Base-by-base conservation (phyloP, 1,140 invertebrate genomes). In the Trialeurodes vaporariorum region DNA sequence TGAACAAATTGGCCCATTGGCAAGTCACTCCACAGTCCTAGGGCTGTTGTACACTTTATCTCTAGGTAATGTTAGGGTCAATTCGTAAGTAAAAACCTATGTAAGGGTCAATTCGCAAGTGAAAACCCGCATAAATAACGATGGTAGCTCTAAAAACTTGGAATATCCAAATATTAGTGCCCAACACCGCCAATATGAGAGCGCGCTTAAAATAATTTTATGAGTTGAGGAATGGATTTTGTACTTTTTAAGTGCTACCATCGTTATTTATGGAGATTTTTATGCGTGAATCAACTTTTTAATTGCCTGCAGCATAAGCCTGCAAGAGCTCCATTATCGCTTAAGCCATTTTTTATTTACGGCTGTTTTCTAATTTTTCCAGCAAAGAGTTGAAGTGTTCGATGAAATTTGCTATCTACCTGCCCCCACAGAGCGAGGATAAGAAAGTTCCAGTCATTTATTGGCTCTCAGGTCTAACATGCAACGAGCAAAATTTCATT, bases 401-500 rank as follows among this genome's bases (percentile, higher is more conserved):
- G 65, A 98, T 96, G 91, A 96, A 93, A 74, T 96, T 98, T 81
- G 93, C 89, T 1, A 82, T 96, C 25, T 98, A 89, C 76, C 71
- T 98, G 58, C 96, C 94, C 65, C 86, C 92, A 0, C 83, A 89
- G 73, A 83, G 84, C 17, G 87, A 89, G 67, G 80, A 83, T 64
- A 81, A 81, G 21, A 77, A 80, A 73, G 77, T 82, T 22, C 93
- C 95, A 34, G 90, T 96, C 9, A 83, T 98, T 2, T 98, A 94
- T 77, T 98, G 90, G 83, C 81, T 98, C 0, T 98, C 96, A 62
- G 96, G 96, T 13, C 80, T 99, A 5, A 94, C 91, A 0, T 98
- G 96, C 76, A 96, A 87, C 26, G 96, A 99, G 78, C 87, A 93
- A 73, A 99, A 99, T 81, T 98, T 98, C 76, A 90, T 98, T 63